Base-by-base conservation (phyloP, 2,888 invertebrate species). In the Drymonia ruficornis region DNA sequence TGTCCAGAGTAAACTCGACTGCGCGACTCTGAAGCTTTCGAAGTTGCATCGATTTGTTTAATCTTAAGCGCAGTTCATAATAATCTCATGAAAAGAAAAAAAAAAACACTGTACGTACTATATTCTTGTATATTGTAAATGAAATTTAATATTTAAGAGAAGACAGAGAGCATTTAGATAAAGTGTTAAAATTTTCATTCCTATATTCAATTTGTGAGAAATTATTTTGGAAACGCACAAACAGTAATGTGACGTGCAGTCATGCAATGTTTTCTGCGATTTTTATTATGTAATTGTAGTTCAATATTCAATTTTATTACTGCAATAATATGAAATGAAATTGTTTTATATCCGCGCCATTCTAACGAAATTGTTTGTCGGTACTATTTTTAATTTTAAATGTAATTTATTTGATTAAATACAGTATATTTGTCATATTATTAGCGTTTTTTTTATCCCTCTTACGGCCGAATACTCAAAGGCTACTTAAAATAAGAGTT, bases 391-490 rank as follows among this genome's bases (percentile, higher is more conserved):
- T 88, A 86, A 87, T 84, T 85, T 75, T 84, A 82, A 87, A 82
- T 89, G 78, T 91, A 90, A 90, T 90, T 91, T 89, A 90, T 89
- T 90, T 88, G 85, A 81, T 83, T 86, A 84, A 91, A 89, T 89
- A 86, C 85, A 90, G 83, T 91, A 91, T 91, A 91, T 91, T 91
- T 91, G 91, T 91, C 91, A 78, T 80, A 81, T 69, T 69, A 68
- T 53, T 59, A 54, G 52, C 64, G 62, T 65, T 66, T 66, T 65
- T 66, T 67, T 73, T 66, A 36, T 6, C 23, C 23, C 23, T n/a
- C n/a, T n/a, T n/a, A n/a, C n/a, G n/a, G n/a, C n/a, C n/a, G n/a
- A n/a, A n/a, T n/a, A n/a, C n/a, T n/a, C n/a, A n/a, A n/a, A n/a
- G n/a, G n/a, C n/a, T n/a, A n/a, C n/a, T n/a, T n/a, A n/a, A n/a